Evolutionary conservation across 2,888 invertebrate species (phyloP), one percentile per base, ranked within the genome.

Genomic region (Hypsopygia costalis): DNA sequence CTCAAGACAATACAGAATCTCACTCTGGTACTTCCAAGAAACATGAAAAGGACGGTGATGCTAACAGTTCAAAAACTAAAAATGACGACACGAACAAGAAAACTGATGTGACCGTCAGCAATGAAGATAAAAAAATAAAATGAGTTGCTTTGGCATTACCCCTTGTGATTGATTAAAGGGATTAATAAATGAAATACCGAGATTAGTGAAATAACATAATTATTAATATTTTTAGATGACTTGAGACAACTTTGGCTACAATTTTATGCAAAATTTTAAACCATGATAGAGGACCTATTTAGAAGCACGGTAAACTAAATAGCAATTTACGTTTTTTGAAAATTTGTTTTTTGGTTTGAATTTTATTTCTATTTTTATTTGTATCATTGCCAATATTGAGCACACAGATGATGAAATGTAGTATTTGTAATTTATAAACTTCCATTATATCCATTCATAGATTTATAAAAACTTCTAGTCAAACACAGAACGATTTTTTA

Each of bases 391-490:
- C 46, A 32, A 43, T 36, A 37, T 42, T 31, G 36, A 40, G 16
- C 35, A 34, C 40, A 36, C 38, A 31, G 34, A 34, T 6, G 46
- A 28, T 46, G 31, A 46, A 49, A 48, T 42, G 29, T 40, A 31
- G 16, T 41, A 41, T 35, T 40, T 43, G 28, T 21, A 43, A 40
- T 20, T 16, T 37, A 36, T 36, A 12, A 5, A 30, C 20, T 30
- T 31, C 47, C 46, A 34, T 42, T 51, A 53, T 55, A 53, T 55
- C 52, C 54, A 53, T 50, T 49, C 51, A 58, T 50, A 49, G 44
- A 44, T 56, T 56, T 56, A 52, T 62, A 69, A 62, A 62, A 65
- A 68, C 63, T 55, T 80, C 77, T 76, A 80, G 82, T 83, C 85
- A 82, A 75, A 61, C 65, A 61, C 40, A 61, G 60, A 58, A 55